These are phyloP conservation scores for Bradypodion ventrale DNA, from an alignment of 2,797 vertebrate genomes.

Conservation along the genomic window DNA sequence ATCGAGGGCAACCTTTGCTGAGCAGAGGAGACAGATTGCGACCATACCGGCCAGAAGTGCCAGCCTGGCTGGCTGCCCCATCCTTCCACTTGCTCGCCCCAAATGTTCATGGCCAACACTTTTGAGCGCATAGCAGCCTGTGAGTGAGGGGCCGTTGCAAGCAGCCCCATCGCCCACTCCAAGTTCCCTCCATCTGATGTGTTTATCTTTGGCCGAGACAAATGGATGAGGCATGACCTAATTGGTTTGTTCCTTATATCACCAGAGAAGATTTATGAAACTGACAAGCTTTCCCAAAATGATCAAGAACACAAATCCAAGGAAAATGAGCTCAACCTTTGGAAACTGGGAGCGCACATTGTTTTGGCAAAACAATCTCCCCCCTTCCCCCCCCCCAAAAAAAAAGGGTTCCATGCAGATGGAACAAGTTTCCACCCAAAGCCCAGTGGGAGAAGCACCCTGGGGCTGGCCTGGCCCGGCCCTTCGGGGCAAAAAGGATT, in stretches of 20 bases:
- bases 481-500: too few species aligned
- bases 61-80: too few species aligned
- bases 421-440: constrained; percentile 32
- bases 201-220: constrained; percentile 39
- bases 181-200: background rate
- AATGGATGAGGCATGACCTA: constrained; percentile 29
- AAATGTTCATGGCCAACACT: background rate
- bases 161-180: too few species aligned
- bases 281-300: constrained; percentile 24
- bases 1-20: too few species aligned
- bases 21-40: too few species aligned
- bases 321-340: constrained; percentile 43
- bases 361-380: constrained; percentile 37
- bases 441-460: constrained; percentile 10
- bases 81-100: background rate
- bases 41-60: too few species aligned
- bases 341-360: constrained; percentile 37
- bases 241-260: constrained; percentile 27
- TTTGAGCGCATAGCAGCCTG: too few species aligned
- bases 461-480: too few species aligned
- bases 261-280: constrained; percentile 38
- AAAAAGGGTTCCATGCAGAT: constrained; percentile 23
- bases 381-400: too few species aligned
- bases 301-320: constrained; percentile 39
- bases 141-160: too few species aligned